phyloP scores from a whole-genome alignment of 2,113 vertebrate species.

The Centropristis striata region DNA sequence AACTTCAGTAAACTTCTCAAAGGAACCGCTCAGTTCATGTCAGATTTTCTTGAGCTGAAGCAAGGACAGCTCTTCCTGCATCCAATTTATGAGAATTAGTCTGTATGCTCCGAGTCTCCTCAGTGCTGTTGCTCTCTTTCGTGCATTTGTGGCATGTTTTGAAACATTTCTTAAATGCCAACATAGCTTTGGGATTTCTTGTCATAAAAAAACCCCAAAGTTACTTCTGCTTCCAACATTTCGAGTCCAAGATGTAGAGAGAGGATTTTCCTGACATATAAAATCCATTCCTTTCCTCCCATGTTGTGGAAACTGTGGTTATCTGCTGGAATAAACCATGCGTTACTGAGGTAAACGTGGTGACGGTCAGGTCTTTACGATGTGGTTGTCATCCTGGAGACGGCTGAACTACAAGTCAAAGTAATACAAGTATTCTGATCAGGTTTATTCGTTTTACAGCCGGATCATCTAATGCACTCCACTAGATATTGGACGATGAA shows the following conservation, averaged over 20 bases:
- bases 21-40: too few species aligned
- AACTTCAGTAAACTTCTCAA: too few species aligned
- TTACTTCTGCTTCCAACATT: neutral
- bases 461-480: neutral
- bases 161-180: neutral
- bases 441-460: neutral
- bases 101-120: too few species aligned
- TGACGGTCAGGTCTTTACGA: constrained; percentile 13
- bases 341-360: constrained; percentile 16
- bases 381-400: constrained; percentile 12
- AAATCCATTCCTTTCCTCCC: neutral
- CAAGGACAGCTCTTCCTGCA: too few species aligned
- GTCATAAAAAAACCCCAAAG: neutral
- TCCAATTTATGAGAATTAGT: too few species aligned
- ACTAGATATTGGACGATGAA: constrained; percentile 1
- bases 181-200: neutral
- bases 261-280: constrained; percentile 17
- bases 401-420: constrained; percentile 6
- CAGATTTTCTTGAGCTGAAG: too few species aligned
- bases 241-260: constrained; percentile 14
- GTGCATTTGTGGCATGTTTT: too few species aligned
- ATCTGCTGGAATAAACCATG: constrained; percentile 41
- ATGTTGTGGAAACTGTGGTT: constrained; percentile 24
- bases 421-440: neutral
- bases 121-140: too few species aligned